phyloP scores from a whole-genome alignment of 2,888 invertebrate genomes.

The Xestoiulus laeticollis region DNA sequence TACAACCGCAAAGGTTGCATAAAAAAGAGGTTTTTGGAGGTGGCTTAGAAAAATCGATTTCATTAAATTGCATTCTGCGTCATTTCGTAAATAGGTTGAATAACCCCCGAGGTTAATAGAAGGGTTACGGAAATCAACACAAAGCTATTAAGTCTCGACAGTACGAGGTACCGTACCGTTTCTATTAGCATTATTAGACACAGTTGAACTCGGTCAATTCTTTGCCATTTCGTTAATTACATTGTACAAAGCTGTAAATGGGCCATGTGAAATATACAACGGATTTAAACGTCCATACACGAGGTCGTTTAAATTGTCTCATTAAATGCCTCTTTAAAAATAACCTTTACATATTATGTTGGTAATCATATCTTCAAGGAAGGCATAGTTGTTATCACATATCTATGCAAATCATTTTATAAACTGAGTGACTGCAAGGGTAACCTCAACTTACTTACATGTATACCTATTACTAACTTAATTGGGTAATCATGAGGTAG shows the following conservation, averaged over 20 bases:
- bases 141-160: slow-evolving; percentile 8
- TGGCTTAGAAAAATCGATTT: not conserved
- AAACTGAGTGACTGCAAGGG: not conserved
- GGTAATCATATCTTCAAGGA: not conserved
- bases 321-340: not conserved
- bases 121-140: not conserved
- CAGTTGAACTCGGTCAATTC: slow-evolving; percentile 18
- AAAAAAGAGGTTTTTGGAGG: not conserved
- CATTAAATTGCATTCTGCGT: not conserved
- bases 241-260: slow-evolving; percentile 2
- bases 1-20: slow-evolving; percentile 19
- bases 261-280: not conserved
- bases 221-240: not conserved
- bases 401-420: not conserved
- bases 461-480: not conserved
- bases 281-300: not conserved
- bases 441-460: not conserved
- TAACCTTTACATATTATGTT: not conserved
- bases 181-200: not conserved
- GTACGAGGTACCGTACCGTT: slow-evolving; percentile 20
- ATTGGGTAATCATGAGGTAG: not conserved
- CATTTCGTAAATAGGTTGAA: not conserved
- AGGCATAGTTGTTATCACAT: not conserved
- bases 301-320: slow-evolving; percentile 18
- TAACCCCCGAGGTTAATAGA: not conserved